phyloP scores from a whole-genome alignment of 2,113 vertebrate species.

The Neomonachus schauinslandi region DNA sequence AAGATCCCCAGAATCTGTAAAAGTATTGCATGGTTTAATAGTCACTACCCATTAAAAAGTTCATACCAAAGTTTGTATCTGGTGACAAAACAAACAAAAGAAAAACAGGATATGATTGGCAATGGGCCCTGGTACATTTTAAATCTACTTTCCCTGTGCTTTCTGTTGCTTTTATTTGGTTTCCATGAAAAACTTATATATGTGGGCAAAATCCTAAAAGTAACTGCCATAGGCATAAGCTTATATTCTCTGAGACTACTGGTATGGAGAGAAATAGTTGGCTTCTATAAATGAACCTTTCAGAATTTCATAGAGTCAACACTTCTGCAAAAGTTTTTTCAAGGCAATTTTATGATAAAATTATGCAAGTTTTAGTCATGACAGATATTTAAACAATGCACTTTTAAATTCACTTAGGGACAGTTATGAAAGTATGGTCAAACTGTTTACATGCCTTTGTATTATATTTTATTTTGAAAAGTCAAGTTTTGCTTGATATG shows the following conservation, averaged over 20 bases:
- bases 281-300: not conserved
- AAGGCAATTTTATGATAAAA: constrained; percentile 46
- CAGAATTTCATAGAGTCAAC: not conserved
- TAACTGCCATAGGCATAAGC: not conserved
- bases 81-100: not conserved
- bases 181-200: constrained; percentile 22
- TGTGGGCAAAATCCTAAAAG: constrained; percentile 1
- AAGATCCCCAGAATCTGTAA: not conserved
- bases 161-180: constrained; percentile 27
- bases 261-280: constrained; percentile 24
- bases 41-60: not conserved
- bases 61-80: not conserved
- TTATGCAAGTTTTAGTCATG: constrained; percentile 48
- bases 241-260: not conserved
- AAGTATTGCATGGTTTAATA: not conserved
- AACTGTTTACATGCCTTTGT: not conserved
- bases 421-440: constrained; percentile 15
- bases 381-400: constrained; percentile 40
- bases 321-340: not conserved
- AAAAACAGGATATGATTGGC: not conserved
- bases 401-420: constrained; percentile 5
- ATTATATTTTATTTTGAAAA: not conserved
- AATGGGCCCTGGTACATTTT: not conserved
- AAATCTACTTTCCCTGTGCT: not conserved
- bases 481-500: not conserved